A percentile compares a stretch with the other conserved stretches of the same genome.
Conservation (phyloP, 1,140 invertebrate genomes). For the Manduca sexta region DNA sequence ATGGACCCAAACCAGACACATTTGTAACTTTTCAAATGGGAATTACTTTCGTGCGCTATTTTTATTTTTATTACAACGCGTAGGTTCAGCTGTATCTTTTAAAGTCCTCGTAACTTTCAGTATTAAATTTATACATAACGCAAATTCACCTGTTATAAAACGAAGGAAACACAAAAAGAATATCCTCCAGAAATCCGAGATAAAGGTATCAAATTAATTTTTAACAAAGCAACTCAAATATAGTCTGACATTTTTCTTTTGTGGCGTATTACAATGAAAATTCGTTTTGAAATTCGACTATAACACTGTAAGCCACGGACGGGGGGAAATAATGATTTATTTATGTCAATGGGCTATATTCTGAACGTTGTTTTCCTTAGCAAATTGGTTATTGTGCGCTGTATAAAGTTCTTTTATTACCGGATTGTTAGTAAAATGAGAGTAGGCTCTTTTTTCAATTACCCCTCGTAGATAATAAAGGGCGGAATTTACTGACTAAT, state of each 20-base stretch:
- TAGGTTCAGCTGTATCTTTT: no score
- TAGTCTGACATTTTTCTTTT: slow-evolving; percentile 61
- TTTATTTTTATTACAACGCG: no score
- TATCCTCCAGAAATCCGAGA: slow-evolving; percentile 51
- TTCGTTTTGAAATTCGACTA: slow-evolving; percentile 51
- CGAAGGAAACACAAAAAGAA: slow-evolving; percentile 16
- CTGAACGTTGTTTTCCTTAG: slow-evolving; percentile 47
- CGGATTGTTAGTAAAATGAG: slow-evolving; percentile 66
- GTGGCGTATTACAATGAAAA: slow-evolving; percentile 64
- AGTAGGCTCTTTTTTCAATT: slow-evolving; percentile 52
- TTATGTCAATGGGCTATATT: slow-evolving; percentile 65
- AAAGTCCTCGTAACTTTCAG: not conserved
- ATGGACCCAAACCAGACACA: no score
- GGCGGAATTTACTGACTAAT: slow-evolving; percentile 33
- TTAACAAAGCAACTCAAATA: slow-evolving; percentile 60
- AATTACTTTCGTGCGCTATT: no score
- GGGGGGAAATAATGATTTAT: slow-evolving; percentile 64
- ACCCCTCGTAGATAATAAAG: slow-evolving; percentile 48
- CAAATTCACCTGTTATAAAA: slow-evolving; percentile 15
- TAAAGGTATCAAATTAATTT: slow-evolving; percentile 70
- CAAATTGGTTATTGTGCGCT: slow-evolving; percentile 68
- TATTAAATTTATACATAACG: slow-evolving; percentile 8
- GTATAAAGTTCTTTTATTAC: slow-evolving; percentile 68
- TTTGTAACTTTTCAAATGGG: no score
- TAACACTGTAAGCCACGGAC: slow-evolving; percentile 32